These are phyloP conservation scores for Brachynemurus nebulosus DNA, from an alignment of 2,888 invertebrate species.

Conservation along the genomic window DNA sequence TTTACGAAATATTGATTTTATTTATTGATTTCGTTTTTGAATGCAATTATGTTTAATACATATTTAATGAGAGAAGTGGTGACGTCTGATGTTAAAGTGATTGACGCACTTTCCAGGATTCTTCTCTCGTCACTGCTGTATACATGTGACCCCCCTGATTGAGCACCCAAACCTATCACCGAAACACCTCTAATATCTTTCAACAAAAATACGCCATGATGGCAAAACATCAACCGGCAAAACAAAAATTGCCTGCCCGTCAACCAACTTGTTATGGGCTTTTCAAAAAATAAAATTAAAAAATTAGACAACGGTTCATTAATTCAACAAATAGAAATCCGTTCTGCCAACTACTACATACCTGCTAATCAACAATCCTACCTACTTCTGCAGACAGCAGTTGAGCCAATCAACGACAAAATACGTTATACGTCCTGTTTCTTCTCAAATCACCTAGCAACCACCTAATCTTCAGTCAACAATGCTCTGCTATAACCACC, in stretches of 20 bases:
- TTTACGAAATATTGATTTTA: too few relatives aligned
- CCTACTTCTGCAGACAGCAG: neutral
- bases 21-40: too few relatives aligned
- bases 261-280: too few relatives aligned
- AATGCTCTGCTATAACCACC: conserved; percentile 15
- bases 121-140: conserved; percentile 12
- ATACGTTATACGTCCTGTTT: neutral
- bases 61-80: conserved; percentile 2
- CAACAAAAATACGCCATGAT: conserved; percentile 15
- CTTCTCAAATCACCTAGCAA: conserved; percentile 14
- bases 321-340: too few relatives aligned
- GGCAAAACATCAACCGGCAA: conserved; percentile 20
- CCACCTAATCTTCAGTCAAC: conserved; percentile 11
- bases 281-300: neutral
- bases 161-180: conserved; percentile 25
- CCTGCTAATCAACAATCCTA: neutral
- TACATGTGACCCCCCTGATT: conserved; percentile 25
- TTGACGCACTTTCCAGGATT: conserved; percentile 31
- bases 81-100: conserved; percentile 12
- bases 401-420: neutral
- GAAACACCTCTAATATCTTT: conserved; percentile 21
- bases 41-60: too few relatives aligned
- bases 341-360: neutral
- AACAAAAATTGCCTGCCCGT: too few relatives aligned
- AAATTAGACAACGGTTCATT: neutral